Evolutionary conservation across 2,888 invertebrate species (phyloP), one percentile per base, ranked within the genome.

Genomic region (Notodonta ziczac): DNA sequence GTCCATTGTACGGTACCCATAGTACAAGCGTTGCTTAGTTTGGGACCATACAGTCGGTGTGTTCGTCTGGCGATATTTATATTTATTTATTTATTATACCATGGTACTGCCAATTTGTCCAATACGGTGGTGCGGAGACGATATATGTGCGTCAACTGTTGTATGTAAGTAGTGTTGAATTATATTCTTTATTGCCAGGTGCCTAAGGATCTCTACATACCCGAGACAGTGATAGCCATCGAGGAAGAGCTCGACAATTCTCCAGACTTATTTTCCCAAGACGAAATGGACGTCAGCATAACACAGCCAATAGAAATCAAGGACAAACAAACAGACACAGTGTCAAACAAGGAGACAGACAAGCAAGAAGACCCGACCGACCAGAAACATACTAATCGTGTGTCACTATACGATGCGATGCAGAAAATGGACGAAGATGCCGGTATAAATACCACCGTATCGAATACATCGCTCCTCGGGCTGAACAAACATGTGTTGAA

Each of bases 201-300:
- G 60, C 59, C 70, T 55, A 61, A 72, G 57, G 74, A 76, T 53
- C 60, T 61, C 24, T 71, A 70, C 14, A 54, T 66, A 10, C 62
- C 74, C 2, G 70, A 68, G 7, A 53, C 61, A 10, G 50, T 63
- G 32, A 16, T 68, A 12, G 32, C 62, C 5, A 59, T 66, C 0
- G 75, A 73, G 60, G 24, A 67, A 66, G 70, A 67, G 12, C 24
- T 56, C 9, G 65, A 50, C 14, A 62, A 77, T 50, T 89, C 89
- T 0, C 90, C 91, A 0, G 90, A 91, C 48, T 61, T 91, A 51
- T 91, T 91, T 69, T 82, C 85, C 12, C 83, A 84, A 74, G 85
- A 85, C 0, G 86, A 88, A 8, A 67, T 76, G 52, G 78, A 83
- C 0, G 65, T 79, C 39, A 70, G 63, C n/a, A 61, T 78, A 12